Percentiles rank a stretch among this genome's conserved stretches.
Conservation (phyloP, 2,888 invertebrate species). For the Latrodectus elegans region DNA sequence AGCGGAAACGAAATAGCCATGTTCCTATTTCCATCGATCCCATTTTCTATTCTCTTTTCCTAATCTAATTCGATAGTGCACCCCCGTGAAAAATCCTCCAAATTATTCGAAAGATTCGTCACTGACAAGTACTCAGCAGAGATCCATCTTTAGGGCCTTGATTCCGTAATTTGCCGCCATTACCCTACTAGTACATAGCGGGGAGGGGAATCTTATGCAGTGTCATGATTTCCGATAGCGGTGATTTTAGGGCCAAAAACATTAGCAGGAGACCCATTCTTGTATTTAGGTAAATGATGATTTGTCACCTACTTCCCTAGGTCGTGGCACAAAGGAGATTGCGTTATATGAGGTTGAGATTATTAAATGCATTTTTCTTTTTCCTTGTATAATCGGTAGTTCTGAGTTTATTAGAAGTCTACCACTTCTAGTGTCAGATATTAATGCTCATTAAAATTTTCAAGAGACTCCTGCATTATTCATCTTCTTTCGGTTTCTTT, state of each 20-base stretch:
- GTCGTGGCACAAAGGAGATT: background rate
- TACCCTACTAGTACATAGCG: conserved; percentile 13
- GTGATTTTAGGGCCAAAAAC: conserved; percentile 27
- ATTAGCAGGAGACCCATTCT: conserved; percentile 26
- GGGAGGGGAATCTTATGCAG: conserved; percentile 14
- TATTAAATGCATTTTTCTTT: background rate
- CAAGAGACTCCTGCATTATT: too few relatives aligned
- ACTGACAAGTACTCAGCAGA: conserved; percentile 20
- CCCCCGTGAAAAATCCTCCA: conserved; percentile 30
- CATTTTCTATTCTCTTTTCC: conserved; percentile 24
- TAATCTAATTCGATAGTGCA: conserved; percentile 40
- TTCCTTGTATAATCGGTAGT: too few relatives aligned
- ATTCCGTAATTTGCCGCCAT: conserved; percentile 58
- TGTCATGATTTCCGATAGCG: conserved; percentile 26
- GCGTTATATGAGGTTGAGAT: background rate
- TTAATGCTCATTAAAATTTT: too few relatives aligned
- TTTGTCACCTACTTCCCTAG: conserved; percentile 34
- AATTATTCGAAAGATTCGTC: conserved; percentile 50
- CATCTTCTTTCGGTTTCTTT: too few relatives aligned
- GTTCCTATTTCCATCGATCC: conserved; percentile 22
- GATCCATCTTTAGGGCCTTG: conserved; percentile 39
- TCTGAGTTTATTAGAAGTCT: too few relatives aligned
- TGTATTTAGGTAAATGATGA: conserved; percentile 52
- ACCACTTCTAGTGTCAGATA: too few relatives aligned
- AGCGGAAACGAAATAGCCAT: background rate